Evolutionary conservation across 2,888 invertebrate species (phyloP).

Genomic region (Brenthis hecate): DNA sequence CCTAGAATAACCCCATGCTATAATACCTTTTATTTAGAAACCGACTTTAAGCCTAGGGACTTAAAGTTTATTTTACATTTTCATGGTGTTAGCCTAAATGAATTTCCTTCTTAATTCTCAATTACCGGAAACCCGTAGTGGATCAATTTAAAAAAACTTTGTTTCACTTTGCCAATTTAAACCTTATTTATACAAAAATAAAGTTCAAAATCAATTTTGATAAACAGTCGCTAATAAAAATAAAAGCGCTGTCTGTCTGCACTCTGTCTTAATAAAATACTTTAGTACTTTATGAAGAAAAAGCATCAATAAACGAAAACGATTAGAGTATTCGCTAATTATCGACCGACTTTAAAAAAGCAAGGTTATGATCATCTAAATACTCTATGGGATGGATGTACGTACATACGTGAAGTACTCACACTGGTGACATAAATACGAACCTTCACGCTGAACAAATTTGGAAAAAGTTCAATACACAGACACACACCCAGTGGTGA

Average conservation of each 20-base stretch:
- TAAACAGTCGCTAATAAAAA: not conserved
- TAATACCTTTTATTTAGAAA: not conserved
- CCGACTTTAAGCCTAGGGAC: not conserved
- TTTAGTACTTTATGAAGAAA: slow-evolving; percentile 1
- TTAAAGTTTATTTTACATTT: slow-evolving; percentile 3
- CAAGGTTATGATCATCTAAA: too few species aligned
- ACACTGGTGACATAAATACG: too few species aligned
- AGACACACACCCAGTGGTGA: too few species aligned
- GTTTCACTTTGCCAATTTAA: slow-evolving; percentile 8
- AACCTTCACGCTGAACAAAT: too few species aligned
- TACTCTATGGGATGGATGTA: too few species aligned
- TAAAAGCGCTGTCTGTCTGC: slow-evolving; percentile 13
- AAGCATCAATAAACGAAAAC: not conserved
- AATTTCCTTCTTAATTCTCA: slow-evolving; percentile 54
- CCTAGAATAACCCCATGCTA: not conserved
- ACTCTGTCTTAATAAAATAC: slow-evolving; percentile 8
- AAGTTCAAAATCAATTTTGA: not conserved
- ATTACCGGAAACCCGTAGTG: slow-evolving; percentile 51
- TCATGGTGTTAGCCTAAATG: slow-evolving; percentile 33
- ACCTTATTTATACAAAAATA: not conserved
- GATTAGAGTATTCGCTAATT: not conserved
- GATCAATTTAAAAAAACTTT: slow-evolving; percentile 43
- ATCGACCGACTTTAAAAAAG: too few species aligned
- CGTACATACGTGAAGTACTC: too few species aligned
- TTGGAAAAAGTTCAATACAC: too few species aligned